Conservation (phyloP, 30 jellyfish, hydroid and myxozoan species). For the Mastigias papua region DNA sequence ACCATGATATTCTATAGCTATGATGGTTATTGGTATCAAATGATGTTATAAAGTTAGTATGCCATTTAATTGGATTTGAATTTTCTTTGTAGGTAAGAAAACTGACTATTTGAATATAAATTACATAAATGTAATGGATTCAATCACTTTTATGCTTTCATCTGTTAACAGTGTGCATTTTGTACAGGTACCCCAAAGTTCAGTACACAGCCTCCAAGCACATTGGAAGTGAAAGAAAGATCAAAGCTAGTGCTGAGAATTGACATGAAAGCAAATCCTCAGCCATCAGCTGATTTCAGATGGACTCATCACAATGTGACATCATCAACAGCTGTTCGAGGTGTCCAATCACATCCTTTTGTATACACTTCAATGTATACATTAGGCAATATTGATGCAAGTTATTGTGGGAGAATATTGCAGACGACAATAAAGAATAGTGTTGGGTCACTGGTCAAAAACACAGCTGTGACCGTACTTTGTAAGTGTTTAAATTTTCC, state of each 20-base stretch:
- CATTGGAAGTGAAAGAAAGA: background rate
- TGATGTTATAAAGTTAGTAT: no score
- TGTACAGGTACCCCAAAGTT: conserved; percentile 27
- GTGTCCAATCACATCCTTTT: conserved; percentile 2
- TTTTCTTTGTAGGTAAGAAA: no score
- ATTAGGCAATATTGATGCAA: conserved; percentile 16
- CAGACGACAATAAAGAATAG: background rate
- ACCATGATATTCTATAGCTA: no score
- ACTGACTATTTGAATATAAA: no score
- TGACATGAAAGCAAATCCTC: conserved; percentile 38
- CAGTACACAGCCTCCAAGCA: background rate
- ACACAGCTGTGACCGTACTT: conserved; percentile 15
- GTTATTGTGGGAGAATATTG: conserved; percentile 38
- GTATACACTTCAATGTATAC: conserved; percentile 13
- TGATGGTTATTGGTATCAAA: no score
- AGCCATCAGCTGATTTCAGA: conserved; percentile 17
- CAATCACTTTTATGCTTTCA: no score
- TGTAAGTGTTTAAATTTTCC: background rate
- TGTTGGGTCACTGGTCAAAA: background rate
- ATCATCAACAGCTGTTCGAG: background rate
- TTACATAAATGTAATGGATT: no score
- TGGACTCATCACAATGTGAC: conserved; percentile 21
- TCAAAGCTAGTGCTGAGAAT: conserved; percentile 7
- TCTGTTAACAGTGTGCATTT: background rate
- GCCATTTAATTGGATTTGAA: no score